A percentile compares a stretch with the other conserved stretches of the same genome.
Conservation (phyloP, 2,113 vertebrate genomes). For the Chamaea fasciata region DNA sequence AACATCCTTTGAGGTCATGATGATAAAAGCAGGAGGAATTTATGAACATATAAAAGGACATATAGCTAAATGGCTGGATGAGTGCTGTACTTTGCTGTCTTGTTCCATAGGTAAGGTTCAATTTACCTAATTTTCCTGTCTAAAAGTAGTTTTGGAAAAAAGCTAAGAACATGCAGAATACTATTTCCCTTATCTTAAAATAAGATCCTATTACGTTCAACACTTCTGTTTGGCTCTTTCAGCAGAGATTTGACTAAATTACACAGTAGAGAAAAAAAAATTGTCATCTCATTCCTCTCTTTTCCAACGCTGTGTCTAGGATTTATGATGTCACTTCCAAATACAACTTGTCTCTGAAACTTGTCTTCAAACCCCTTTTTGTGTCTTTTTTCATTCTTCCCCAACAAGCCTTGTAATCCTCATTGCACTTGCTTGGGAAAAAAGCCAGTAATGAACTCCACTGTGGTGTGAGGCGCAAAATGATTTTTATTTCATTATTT, state of each 20-base stretch:
- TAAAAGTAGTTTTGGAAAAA: not conserved
- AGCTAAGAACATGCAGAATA: not conserved
- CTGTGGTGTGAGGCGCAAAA: not conserved
- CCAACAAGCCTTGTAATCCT: not conserved
- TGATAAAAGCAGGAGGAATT: not conserved
- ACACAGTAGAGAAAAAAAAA: not conserved
- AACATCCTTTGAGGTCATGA: not conserved
- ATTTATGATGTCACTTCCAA: not conserved
- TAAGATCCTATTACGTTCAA: not conserved
- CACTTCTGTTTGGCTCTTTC: not conserved
- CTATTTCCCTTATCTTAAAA: not conserved
- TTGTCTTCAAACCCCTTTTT: not conserved
- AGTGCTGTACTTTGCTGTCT: not conserved
- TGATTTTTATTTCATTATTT: not conserved
- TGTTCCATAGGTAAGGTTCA: not conserved
- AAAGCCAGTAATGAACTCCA: not conserved
- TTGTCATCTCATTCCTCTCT: not conserved
- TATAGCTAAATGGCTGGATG: not conserved
- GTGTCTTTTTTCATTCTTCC: not conserved
- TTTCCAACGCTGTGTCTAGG: not conserved
- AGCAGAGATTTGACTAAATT: not conserved
- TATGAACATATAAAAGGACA: not conserved
- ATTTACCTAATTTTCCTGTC: not conserved
- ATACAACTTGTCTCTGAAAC: not conserved
- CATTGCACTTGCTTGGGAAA: not conserved